Evolutionary conservation across 2,888 invertebrate species (phyloP).

Genomic region (Enoplolaimus lenunculus): DNA sequence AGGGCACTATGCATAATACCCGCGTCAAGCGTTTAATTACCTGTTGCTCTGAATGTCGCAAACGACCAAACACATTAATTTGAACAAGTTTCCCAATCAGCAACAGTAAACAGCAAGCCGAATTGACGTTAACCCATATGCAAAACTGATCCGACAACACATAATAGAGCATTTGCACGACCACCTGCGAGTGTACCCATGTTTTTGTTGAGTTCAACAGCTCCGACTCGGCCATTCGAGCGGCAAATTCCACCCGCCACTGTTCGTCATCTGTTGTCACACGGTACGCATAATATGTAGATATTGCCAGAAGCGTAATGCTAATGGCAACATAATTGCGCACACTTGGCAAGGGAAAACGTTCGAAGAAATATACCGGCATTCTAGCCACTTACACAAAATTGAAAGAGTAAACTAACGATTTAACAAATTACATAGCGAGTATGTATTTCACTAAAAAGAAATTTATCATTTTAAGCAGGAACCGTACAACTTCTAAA

Average conservation of each 20-base stretch:
- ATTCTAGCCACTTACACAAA: too few species aligned
- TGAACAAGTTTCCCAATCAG: constrained; percentile 18
- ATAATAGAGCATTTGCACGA: constrained; percentile 18
- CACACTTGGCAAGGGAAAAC: constrained; percentile 21
- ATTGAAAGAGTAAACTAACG: too few species aligned
- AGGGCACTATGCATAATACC: too few species aligned
- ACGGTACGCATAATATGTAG: constrained; percentile 15
- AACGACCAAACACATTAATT: constrained; percentile 19
- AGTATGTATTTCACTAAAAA: too few species aligned
- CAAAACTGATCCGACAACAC: constrained; percentile 20
- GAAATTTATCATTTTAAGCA: too few species aligned
- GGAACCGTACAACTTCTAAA: too few species aligned
- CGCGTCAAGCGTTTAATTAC: too few species aligned
- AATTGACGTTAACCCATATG: constrained; percentile 23
- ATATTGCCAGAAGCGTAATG: constrained; percentile 1
- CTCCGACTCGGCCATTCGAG: constrained; percentile 11
- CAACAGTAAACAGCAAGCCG: constrained; percentile 20
- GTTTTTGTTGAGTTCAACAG: constrained; percentile 9
- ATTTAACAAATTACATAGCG: too few species aligned
- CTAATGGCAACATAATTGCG: constrained; percentile 19
- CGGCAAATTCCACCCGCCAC: constrained; percentile 17
- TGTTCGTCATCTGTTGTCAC: neutral
- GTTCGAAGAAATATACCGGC: constrained; percentile 14
- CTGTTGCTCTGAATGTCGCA: constrained; percentile 18
- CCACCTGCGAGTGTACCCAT: constrained; percentile 7